Percentiles rank a stretch among this genome's conserved stretches.
Evolutionary conservation across 2,888 invertebrate species (phyloP).

Genomic region (Amblyteles armatorius): DNA sequence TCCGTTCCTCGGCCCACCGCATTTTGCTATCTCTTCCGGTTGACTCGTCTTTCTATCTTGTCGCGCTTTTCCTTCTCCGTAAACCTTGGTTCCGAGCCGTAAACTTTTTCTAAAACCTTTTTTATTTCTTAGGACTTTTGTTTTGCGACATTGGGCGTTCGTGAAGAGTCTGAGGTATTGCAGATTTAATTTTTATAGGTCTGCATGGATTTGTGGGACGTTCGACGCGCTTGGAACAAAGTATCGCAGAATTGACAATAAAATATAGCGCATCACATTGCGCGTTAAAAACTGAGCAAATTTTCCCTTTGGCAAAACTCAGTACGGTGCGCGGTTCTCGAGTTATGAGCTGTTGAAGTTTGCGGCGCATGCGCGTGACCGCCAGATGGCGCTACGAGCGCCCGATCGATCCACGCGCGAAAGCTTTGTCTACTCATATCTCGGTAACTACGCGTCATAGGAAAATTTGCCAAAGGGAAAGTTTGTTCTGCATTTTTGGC

Average conservation of each 20-base stretch:
- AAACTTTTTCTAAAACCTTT: not conserved
- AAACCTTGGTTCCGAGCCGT: not conserved
- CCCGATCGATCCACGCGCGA: not conserved
- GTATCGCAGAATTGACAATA: not conserved
- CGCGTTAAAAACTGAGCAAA: too few relatives aligned
- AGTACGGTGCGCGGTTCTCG: too few relatives aligned
- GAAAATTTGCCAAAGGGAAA: too few relatives aligned
- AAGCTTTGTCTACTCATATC: not conserved
- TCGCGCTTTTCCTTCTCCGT: slow-evolving; percentile 7
- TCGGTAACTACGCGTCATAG: too few relatives aligned
- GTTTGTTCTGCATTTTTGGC: not conserved
- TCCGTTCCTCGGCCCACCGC: not conserved
- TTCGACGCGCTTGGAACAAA: not conserved
- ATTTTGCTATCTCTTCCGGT: slow-evolving; percentile 20
- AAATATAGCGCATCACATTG: too few relatives aligned
- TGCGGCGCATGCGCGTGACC: not conserved
- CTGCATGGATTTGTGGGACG: not conserved
- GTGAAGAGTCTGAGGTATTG: not conserved
- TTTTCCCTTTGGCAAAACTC: too few relatives aligned
- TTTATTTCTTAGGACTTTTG: not conserved
- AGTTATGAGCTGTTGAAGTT: too few relatives aligned
- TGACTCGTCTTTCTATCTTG: slow-evolving; percentile 10
- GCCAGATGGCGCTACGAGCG: not conserved
- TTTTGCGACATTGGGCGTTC: not conserved
- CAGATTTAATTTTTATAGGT: not conserved